Evolutionary conservation across 2,113 vertebrate species (phyloP).

Genomic region (Oreamnos americanus): DNA sequence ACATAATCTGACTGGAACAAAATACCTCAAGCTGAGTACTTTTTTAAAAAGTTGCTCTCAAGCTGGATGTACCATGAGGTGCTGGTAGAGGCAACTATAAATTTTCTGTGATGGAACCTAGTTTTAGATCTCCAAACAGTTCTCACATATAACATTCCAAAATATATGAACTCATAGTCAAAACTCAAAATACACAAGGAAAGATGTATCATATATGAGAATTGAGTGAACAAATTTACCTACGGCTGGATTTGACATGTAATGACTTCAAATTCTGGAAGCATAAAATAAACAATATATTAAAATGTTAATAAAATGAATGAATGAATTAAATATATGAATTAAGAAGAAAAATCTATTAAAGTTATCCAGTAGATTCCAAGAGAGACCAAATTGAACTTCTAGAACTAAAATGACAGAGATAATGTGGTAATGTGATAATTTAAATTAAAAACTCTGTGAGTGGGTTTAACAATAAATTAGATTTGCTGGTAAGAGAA

Average conservation of each 20-base stretch:
- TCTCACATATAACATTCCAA: neutral
- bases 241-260: neutral
- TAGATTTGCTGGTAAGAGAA: neutral
- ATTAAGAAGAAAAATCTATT: neutral
- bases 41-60: slow-evolving; percentile 47
- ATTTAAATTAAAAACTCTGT: neutral
- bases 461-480: neutral
- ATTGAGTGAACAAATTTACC: neutral
- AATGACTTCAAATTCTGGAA: neutral
- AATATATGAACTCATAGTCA: neutral
- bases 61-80: slow-evolving; percentile 8
- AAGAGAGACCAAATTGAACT: neutral
- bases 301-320: slow-evolving; percentile 28
- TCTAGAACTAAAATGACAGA: neutral
- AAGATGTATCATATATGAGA: neutral
- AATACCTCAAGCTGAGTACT: slow-evolving; percentile 40
- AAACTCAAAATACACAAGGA: slow-evolving; percentile 28
- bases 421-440: neutral
- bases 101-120: slow-evolving; percentile 17
- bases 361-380: neutral
- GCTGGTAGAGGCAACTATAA: slow-evolving; percentile 41
- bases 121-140: slow-evolving; percentile 36
- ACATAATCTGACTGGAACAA: slow-evolving; percentile 11
- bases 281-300: neutral
- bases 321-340: neutral